Conservation (phyloP, 2,797 vertebrate genomes). For the Arnoldichthys spilopterus region DNA sequence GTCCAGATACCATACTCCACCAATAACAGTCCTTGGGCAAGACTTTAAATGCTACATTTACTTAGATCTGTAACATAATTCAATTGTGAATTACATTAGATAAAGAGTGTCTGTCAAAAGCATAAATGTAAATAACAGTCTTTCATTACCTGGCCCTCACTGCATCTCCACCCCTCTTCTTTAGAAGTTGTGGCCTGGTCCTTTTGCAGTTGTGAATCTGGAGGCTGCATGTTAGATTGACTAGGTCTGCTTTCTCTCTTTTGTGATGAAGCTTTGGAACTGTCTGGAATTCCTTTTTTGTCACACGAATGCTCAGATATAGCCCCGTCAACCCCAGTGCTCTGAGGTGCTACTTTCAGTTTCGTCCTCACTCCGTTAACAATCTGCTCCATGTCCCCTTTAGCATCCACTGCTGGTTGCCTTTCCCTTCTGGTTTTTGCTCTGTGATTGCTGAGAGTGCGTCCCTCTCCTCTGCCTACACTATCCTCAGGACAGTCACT, state of each 20-base stretch:
- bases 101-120: too few relatives aligned
- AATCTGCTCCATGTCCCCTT: constrained; percentile 25
- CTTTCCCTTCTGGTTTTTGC: constrained; percentile 16
- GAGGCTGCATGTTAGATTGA: constrained; percentile 54
- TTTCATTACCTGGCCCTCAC: constrained; percentile 33
- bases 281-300: constrained; percentile 59
- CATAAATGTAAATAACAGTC: too few relatives aligned
- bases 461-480: constrained; percentile 27
- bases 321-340: constrained; percentile 54
- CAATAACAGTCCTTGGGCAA: too few relatives aligned
- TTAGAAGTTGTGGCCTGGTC: constrained; percentile 55
- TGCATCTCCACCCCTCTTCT: constrained; percentile 54
- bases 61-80: too few relatives aligned
- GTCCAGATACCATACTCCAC: too few relatives aligned
- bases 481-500: constrained; percentile 20
- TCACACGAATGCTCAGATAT: constrained; percentile 58
- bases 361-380: constrained; percentile 65
- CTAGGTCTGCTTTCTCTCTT: constrained; percentile 75
- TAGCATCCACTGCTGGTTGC: neutral
- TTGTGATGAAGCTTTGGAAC: constrained; percentile 59
- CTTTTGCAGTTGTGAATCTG: constrained; percentile 42
- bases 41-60: too few relatives aligned
- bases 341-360: constrained; percentile 64
- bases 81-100: too few relatives aligned
- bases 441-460: constrained; percentile 19